phyloP scores from a whole-genome alignment of 2,888 invertebrate genomes.

The Hypsopygia costalis region DNA sequence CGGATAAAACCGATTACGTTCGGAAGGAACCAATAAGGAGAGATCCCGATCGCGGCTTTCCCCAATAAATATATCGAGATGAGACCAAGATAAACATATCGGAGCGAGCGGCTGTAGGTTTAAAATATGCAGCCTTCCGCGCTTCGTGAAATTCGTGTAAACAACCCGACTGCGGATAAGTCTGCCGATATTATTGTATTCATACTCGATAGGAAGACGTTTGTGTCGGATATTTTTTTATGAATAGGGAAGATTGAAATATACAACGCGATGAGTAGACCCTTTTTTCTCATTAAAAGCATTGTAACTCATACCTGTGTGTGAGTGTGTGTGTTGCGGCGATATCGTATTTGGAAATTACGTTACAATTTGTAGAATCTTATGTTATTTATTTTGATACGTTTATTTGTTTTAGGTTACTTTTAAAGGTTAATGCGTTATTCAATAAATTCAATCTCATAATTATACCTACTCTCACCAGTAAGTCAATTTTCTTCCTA shows the following conservation, averaged over 20 bases:
- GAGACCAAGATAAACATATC: conserved; percentile 73
- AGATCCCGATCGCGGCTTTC: conserved; percentile 57
- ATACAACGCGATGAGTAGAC: conserved; percentile 9
- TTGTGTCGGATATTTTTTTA: conserved; percentile 36
- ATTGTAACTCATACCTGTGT: not conserved
- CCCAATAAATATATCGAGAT: conserved; percentile 73
- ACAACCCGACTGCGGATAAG: conserved; percentile 58
- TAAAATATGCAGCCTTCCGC: conserved; percentile 71
- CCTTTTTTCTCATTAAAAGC: conserved; percentile 7
- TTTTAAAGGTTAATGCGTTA: too few relatives aligned
- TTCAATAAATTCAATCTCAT: too few relatives aligned
- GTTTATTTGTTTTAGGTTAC: too few relatives aligned
- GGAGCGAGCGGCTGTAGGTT: conserved; percentile 52
- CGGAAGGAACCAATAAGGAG: conserved; percentile 57
- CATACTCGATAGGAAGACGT: conserved; percentile 38
- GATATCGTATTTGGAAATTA: conserved; percentile 2
- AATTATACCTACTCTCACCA: too few relatives aligned
- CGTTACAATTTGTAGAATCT: not conserved
- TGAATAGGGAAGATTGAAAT: conserved; percentile 32
- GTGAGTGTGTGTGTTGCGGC: too few relatives aligned
- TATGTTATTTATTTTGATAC: too few relatives aligned
- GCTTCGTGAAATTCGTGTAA: conserved; percentile 65
- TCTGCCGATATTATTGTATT: conserved; percentile 56
- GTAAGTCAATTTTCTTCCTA: too few relatives aligned
- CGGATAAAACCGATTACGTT: conserved; percentile 49